These are phyloP conservation scores for Meandrina meandrites DNA, from an alignment of 92 coral and sea anemone genomes.

Conservation along the genomic window DNA sequence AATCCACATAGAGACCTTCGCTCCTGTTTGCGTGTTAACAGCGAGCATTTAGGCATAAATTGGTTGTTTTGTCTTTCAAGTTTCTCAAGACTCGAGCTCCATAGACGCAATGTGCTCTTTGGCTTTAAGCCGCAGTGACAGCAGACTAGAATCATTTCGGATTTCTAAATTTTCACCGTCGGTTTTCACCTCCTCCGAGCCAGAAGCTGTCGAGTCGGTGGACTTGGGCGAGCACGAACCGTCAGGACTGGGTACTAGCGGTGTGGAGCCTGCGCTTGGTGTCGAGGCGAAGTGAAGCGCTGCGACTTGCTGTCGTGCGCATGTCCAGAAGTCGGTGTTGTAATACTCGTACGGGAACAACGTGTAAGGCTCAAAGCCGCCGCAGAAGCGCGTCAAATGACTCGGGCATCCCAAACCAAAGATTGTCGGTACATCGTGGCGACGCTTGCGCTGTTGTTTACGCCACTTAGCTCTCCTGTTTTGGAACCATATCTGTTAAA, in stretches of 20 bases:
- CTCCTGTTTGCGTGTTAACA: not conserved
- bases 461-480: slow-evolving; percentile 94
- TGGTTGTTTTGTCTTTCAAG: not conserved
- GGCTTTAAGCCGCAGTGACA: slow-evolving; percentile 78
- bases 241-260: slow-evolving; percentile 49
- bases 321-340: slow-evolving; percentile 91
- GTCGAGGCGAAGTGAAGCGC: slow-evolving; percentile 73
- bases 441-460: slow-evolving; percentile 81
- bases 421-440: slow-evolving; percentile 77
- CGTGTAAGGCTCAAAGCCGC: slow-evolving; percentile 67
- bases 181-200: slow-evolving; percentile 48
- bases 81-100: slow-evolving; percentile 20
- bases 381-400: slow-evolving; percentile 77
- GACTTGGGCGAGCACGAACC: slow-evolving; percentile 43
- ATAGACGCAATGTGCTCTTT: slow-evolving; percentile 72
- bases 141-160: slow-evolving; percentile 73
- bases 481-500: slow-evolving; percentile 85
- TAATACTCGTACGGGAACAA: slow-evolving; percentile 71
- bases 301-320: slow-evolving; percentile 84
- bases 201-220: slow-evolving; percentile 41
- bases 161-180: slow-evolving; percentile 57
- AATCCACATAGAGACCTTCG: not conserved
- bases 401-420: slow-evolving; percentile 84
- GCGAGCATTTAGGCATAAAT: not conserved
- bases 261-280: slow-evolving; percentile 54